Evolutionary conservation across 2,888 invertebrate genomes (phyloP).

Genomic region (Polydrusus pterygomalis): DNA sequence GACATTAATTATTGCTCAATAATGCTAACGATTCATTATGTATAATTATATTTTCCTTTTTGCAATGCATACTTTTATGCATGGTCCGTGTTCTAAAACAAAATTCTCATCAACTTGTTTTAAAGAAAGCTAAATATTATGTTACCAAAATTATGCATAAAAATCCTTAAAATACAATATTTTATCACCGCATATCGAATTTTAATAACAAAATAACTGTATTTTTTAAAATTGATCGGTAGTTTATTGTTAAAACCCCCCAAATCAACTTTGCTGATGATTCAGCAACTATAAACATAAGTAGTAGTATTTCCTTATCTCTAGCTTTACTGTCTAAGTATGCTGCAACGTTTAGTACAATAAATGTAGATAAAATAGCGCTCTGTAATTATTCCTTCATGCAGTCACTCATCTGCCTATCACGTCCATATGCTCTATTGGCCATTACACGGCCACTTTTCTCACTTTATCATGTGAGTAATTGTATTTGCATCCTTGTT

Average conservation of each 20-base stretch:
- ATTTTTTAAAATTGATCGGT: too few species aligned
- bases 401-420: conserved; percentile 66
- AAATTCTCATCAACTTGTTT: too few species aligned
- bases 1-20: too few species aligned
- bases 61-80: too few species aligned
- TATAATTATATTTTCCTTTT: too few species aligned
- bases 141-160: too few species aligned
- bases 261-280: background rate
- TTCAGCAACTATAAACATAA: conserved; percentile 1
- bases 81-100: too few species aligned
- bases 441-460: conserved; percentile 48
- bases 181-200: too few species aligned
- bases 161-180: too few species aligned
- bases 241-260: background rate
- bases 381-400: conserved; percentile 71
- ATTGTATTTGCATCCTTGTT: conserved; percentile 21
- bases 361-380: conserved; percentile 67
- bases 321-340: conserved; percentile 61
- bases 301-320: background rate
- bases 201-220: too few species aligned
- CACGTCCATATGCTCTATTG: conserved; percentile 60
- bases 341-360: conserved; percentile 58
- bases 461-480: conserved; percentile 22
- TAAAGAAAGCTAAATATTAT: too few species aligned
- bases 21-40: too few species aligned